Evolutionary conservation across 2,113 vertebrate species (phyloP), one percentile per base, ranked within the genome.

Genomic region (Chlorocebus sabaeus): DNA sequence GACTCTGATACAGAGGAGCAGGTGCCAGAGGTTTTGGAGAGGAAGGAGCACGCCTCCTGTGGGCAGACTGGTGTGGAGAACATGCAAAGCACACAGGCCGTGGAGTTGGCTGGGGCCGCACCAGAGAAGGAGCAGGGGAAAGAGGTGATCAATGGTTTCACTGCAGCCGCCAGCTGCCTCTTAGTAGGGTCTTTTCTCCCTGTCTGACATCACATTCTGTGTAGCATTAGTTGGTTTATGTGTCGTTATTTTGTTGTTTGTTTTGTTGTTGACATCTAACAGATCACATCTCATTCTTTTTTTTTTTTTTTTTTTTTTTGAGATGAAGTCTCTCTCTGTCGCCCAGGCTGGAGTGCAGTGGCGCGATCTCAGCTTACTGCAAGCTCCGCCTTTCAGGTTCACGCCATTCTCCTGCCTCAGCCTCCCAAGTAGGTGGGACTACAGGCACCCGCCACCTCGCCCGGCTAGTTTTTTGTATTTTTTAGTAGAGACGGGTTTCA

Each of bases 31-130:
- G 93, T 99, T 6, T 72, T 96, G 0, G 99, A 99, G 97, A 99
- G 99, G 98, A 99, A 99, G 96, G 99, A 99, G 76, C 99, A 99
- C 0, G 61, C 98, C 57, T 97, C 99, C 0, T 98, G 98, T 0
- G 99, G 99, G 35, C 99, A 99, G 98, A 99, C 99, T 0, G 99
- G 99, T 59, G 98, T 99, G 93, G 98, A 99, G 96, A 99, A 98
- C 10, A 45, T 99, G 89, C 99, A 99, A 99, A 99, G 99, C 6
- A 98, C 99, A 0, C 99, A 98, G 4, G 99, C 99, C 0, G 98
- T 99, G 96, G 99, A 99, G 98, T 97, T 99, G 98, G 99, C 99
- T 45, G 99, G 99, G 89, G 98, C 99, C 2, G 99, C 99, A 0
- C 99, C 99, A 0, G 99, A 99, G 98, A 99, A 75, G 97, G 99